These are phyloP conservation scores for Brachyrhaphis roseni DNA, from an alignment of 2,797 vertebrate genomes.

Conservation along the genomic window DNA sequence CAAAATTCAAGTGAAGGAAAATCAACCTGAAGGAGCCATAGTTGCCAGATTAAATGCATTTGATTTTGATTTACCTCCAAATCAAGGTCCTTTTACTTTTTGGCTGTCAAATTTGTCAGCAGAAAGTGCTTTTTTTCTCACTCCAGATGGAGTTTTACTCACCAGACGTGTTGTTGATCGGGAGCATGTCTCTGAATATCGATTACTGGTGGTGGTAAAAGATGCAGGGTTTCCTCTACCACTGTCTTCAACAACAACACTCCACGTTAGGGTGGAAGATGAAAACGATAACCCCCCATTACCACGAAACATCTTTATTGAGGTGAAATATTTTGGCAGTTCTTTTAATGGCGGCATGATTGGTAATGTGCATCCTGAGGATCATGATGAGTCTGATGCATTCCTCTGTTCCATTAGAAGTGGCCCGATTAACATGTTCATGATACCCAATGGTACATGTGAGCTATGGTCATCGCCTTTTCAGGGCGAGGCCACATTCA, in stretches of 20 bases:
- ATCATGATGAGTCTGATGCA: slow-evolving; percentile 74
- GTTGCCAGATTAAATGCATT: slow-evolving; percentile 74
- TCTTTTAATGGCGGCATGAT: slow-evolving; percentile 81
- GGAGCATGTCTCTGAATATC: slow-evolving; percentile 67
- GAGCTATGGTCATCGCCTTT: slow-evolving; percentile 80
- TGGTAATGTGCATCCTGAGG: slow-evolving; percentile 78
- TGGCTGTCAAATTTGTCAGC: slow-evolving; percentile 67
- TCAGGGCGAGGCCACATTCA: slow-evolving; percentile 82
- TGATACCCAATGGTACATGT: slow-evolving; percentile 77
- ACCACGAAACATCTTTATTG: slow-evolving; percentile 78
- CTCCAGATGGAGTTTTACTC: slow-evolving; percentile 77
- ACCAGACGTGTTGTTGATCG: slow-evolving; percentile 75
- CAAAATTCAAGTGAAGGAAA: slow-evolving; percentile 76
- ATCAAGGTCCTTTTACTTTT: slow-evolving; percentile 82
- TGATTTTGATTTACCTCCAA: slow-evolving; percentile 79
- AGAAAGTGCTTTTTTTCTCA: slow-evolving; percentile 70
- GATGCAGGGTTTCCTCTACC: slow-evolving; percentile 77
- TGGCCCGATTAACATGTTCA: slow-evolving; percentile 76
- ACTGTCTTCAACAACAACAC: slow-evolving; percentile 71
- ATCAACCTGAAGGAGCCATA: slow-evolving; percentile 77
- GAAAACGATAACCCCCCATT: slow-evolving; percentile 82
- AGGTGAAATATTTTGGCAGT: slow-evolving; percentile 84
- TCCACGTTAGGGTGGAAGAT: slow-evolving; percentile 76
- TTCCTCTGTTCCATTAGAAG: slow-evolving; percentile 79
- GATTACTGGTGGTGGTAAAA: slow-evolving; percentile 67